phyloP scores from a whole-genome alignment of 1,140 invertebrate genomes.

The Drosophila insularis region DNA sequence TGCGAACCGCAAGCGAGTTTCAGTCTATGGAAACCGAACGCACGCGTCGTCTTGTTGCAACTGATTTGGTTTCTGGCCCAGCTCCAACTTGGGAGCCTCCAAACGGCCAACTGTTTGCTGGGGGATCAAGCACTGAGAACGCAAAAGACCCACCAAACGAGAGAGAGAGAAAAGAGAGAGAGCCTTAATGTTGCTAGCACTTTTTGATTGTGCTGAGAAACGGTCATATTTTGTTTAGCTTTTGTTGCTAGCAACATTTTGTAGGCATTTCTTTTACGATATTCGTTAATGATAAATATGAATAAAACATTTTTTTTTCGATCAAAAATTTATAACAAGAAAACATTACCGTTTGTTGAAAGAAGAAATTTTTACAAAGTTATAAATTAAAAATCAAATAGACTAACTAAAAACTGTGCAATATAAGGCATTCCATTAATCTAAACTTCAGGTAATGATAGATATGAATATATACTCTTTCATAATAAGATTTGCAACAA shows the following conservation, averaged over 20 bases:
- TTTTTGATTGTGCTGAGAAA: not conserved
- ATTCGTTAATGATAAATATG: not conserved
- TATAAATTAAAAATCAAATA: too few species aligned
- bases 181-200: not conserved
- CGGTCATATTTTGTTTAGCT: not conserved
- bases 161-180: slow-evolving; percentile 1
- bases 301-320: not conserved
- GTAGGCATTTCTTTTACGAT: not conserved
- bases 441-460: too few species aligned
- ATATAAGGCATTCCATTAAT: too few species aligned
- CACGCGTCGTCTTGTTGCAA: slow-evolving; percentile 61
- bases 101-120: not conserved
- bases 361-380: too few species aligned
- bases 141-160: not conserved
- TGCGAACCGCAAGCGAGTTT: slow-evolving; percentile 40
- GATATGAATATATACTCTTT: too few species aligned
- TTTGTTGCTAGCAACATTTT: slow-evolving; percentile 9
- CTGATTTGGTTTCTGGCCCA: slow-evolving; percentile 40
- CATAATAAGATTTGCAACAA: too few species aligned
- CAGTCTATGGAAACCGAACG: slow-evolving; percentile 59
- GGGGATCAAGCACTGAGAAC: slow-evolving; percentile 1
- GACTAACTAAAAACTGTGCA: too few species aligned
- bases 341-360: too few species aligned
- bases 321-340: too few species aligned
- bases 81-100: slow-evolving; percentile 16